A percentile compares a stretch with the other conserved stretches of the same genome.
Conservation (phyloP, 2,113 vertebrate genomes). For the Nicator chloris region DNA sequence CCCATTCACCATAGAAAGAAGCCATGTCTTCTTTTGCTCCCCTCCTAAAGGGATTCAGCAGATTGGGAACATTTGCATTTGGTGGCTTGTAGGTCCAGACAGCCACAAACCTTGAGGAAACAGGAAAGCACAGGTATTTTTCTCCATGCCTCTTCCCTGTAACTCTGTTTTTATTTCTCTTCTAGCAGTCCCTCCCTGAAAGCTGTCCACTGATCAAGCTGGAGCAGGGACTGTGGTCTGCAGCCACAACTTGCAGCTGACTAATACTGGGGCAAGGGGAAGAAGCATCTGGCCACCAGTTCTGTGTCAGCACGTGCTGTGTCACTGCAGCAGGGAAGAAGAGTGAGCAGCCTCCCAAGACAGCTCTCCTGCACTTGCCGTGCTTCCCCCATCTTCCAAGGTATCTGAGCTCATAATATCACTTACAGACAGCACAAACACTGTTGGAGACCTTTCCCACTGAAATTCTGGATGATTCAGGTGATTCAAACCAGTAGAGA, state of each 20-base stretch:
- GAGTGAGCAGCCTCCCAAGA: not conserved
- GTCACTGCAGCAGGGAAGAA: not conserved
- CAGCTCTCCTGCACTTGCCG: not conserved
- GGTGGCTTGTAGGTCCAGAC: not conserved
- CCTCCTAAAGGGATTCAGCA: not conserved
- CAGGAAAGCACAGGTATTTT: not conserved
- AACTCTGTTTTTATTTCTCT: not conserved
- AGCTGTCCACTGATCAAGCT: not conserved
- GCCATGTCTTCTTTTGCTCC: not conserved
- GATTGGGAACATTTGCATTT: not conserved
- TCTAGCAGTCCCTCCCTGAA: not conserved
- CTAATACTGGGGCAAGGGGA: not conserved
- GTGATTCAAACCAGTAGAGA: not conserved
- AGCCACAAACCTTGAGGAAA: not conserved
- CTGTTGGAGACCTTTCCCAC: not conserved
- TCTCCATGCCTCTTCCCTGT: not conserved
- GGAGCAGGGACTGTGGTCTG: not conserved
- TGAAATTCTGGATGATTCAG: not conserved
- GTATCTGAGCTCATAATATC: not conserved
- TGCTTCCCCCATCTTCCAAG: not conserved
- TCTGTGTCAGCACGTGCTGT: not conserved
- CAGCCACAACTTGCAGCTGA: not conserved
- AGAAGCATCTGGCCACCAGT: not conserved
- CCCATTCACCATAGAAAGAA: not conserved
- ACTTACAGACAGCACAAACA: not conserved